A percentile compares a stretch with the other conserved stretches of the same genome.
Evolutionary conservation across 2,888 invertebrate species (phyloP).

Genomic region (Nomada ruficornis): DNA sequence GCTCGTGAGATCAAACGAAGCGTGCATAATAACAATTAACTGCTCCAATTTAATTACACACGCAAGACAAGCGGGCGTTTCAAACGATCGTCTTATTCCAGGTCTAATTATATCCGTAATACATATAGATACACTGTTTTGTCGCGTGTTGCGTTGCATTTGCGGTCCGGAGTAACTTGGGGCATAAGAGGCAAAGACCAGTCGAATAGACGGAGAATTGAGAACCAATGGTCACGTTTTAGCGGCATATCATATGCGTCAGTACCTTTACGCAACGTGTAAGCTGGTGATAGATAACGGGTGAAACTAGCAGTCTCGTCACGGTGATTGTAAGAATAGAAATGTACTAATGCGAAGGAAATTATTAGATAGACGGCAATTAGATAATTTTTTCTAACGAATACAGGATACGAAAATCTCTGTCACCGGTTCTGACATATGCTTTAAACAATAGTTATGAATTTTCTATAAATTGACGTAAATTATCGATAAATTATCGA

Average conservation of each 20-base stretch:
- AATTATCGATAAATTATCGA: too few species aligned
- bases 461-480: too few species aligned
- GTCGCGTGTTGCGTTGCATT: conserved; percentile 27
- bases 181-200: background rate
- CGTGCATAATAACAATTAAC: too few species aligned
- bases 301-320: background rate
- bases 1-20: background rate
- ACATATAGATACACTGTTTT: background rate
- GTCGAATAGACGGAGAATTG: background rate
- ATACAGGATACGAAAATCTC: too few species aligned
- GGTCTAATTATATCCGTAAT: conserved; percentile 20
- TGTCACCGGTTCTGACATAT: too few species aligned
- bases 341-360: too few species aligned
- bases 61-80: background rate
- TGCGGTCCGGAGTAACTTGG: background rate
- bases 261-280: background rate
- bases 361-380: too few species aligned
- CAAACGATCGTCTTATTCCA: conserved; percentile 33
- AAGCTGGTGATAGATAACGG: background rate
- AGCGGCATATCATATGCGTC: too few species aligned
- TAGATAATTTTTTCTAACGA: too few species aligned
- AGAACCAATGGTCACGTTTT: conserved; percentile 20
- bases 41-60: too few species aligned
- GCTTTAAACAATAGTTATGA: too few species aligned
- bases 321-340: too few species aligned